These are phyloP conservation scores for Axinella damicornis DNA, from an alignment of 37 sponge, comb jelly and placozoan species.

Conservation along the genomic window DNA sequence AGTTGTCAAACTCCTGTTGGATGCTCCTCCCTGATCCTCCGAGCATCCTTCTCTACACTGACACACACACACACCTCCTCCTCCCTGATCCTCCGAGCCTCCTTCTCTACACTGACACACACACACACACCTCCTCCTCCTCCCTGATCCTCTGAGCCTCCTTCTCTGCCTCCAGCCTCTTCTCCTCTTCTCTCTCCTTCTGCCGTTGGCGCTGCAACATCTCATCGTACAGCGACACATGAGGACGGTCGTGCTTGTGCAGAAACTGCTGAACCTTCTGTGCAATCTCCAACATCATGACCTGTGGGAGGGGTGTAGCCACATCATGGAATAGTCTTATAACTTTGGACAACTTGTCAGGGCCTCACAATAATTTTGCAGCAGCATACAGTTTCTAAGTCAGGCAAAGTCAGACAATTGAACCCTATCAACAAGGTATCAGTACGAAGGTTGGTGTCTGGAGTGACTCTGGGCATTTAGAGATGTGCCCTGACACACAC, in stretches of 20 bases:
- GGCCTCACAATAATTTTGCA: too few species aligned
- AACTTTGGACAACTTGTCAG: not conserved
- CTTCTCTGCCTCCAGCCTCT: slow-evolving; percentile 28
- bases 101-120: slow-evolving; percentile 1
- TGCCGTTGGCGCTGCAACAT: slow-evolving; percentile 65
- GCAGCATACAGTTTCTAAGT: too few species aligned
- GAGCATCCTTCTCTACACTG: too few species aligned
- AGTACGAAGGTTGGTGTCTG: too few species aligned
- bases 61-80: too few species aligned
- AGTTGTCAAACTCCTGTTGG: slow-evolving; percentile 59
- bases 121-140: slow-evolving; percentile 46
- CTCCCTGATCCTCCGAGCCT: slow-evolving; percentile 16
- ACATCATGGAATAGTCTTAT: too few species aligned
- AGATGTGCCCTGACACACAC: too few species aligned
- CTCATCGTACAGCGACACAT: slow-evolving; percentile 77
- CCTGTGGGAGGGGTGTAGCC: slow-evolving; percentile 32
- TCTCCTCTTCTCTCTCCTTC: slow-evolving; percentile 47
- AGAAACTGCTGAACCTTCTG: slow-evolving; percentile 66
- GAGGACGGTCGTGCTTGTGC: slow-evolving; percentile 69
- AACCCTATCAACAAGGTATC: too few species aligned
- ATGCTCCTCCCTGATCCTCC: slow-evolving; percentile 57
- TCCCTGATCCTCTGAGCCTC: slow-evolving; percentile 22
- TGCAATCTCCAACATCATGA: slow-evolving; percentile 74
- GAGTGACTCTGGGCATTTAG: too few species aligned
- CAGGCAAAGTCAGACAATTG: too few species aligned